These are phyloP conservation scores for Berghia stephanieae DNA, from an alignment of 1,140 invertebrate species.

Conservation along the genomic window DNA sequence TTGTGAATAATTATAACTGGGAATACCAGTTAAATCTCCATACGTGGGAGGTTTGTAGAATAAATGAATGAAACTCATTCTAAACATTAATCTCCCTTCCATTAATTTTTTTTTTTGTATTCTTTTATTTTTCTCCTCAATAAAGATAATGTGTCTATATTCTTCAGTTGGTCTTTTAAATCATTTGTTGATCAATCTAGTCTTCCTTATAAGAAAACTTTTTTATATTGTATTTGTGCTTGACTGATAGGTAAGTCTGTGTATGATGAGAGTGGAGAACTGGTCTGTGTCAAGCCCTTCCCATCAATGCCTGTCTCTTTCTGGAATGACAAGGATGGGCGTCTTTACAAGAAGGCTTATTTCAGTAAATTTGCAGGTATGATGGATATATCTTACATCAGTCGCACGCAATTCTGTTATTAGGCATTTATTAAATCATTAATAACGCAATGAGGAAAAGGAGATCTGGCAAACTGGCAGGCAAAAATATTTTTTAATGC, in stretches of 20 bases:
- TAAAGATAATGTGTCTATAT: background rate
- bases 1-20: too few relatives aligned
- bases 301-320: slow-evolving; percentile 74
- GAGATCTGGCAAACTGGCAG: background rate
- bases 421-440: background rate
- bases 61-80: too few relatives aligned
- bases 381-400: background rate
- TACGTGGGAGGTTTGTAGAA: too few relatives aligned
- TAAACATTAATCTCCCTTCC: too few relatives aligned
- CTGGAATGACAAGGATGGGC: slow-evolving; percentile 70
- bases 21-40: too few relatives aligned
- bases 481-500: too few relatives aligned
- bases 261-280: slow-evolving; percentile 70
- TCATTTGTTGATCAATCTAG: too few relatives aligned
- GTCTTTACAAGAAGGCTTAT: slow-evolving; percentile 72
- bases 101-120: background rate
- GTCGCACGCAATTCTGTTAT: background rate
- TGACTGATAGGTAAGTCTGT: slow-evolving; percentile 65
- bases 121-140: background rate
- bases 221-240: background rate
- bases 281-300: slow-evolving; percentile 73
- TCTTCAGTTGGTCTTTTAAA: slow-evolving; percentile 3
- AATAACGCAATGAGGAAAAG: background rate
- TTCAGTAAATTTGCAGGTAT: slow-evolving; percentile 69
- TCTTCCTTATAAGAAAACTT: too few relatives aligned